Percentiles rank a stretch among this genome's conserved stretches.
These are phyloP conservation scores for Coregonus sp. DNA, from an alignment of 2,797 vertebrate species.

Conservation along the genomic window DNA sequence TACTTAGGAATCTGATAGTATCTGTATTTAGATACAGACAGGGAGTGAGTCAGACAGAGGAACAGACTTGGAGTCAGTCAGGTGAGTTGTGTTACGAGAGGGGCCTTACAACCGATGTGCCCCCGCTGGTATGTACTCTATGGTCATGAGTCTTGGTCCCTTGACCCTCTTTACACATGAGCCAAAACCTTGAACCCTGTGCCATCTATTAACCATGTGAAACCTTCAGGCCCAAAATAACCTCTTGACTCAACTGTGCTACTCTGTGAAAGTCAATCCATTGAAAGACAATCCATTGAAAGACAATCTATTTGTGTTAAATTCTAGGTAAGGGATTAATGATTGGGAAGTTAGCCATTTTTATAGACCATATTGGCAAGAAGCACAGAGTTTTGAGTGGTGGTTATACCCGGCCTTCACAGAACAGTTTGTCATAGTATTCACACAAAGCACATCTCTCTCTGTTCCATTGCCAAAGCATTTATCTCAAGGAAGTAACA, in stretches of 20 bases:
- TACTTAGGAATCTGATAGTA: neutral
- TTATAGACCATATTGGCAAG: neutral
- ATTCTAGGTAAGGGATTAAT: neutral
- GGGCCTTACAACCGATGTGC: too few species aligned
- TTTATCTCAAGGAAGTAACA: too few species aligned
- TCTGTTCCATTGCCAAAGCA: too few species aligned
- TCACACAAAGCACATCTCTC: neutral
- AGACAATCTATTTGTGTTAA: neutral
- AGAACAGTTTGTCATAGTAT: neutral
- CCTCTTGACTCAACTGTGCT: neutral
- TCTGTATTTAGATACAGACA: neutral
- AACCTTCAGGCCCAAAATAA: neutral
- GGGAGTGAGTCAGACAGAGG: neutral
- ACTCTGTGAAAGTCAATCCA: neutral
- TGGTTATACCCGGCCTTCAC: neutral
- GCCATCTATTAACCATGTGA: neutral
- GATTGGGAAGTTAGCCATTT: neutral
- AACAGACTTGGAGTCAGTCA: neutral
- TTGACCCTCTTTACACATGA: constrained; percentile 1
- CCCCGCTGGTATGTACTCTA: neutral
- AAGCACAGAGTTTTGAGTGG: neutral
- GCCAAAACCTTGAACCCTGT: constrained; percentile 18
- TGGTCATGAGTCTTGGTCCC: neutral
- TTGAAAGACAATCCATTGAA: neutral
- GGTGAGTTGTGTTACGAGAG: neutral